phyloP scores from a whole-genome alignment of 2,888 invertebrate species.

The Chironomus tentans region DNA sequence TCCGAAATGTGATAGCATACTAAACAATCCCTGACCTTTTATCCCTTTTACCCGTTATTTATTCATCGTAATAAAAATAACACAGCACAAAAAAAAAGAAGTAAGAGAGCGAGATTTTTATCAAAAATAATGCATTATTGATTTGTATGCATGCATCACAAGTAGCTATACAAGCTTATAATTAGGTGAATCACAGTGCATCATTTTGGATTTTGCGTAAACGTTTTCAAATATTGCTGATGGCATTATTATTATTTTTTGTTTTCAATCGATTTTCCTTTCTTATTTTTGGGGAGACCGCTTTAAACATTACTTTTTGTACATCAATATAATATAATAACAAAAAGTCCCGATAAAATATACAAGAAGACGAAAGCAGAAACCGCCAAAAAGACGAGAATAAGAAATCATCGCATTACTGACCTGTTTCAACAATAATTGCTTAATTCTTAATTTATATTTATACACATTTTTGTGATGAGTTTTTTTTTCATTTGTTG shows the following conservation, averaged over 20 bases:
- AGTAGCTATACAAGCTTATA: not conserved
- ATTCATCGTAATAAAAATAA: no score
- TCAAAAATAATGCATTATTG: not conserved
- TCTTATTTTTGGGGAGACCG: no score
- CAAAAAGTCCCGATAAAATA: conserved; percentile 15
- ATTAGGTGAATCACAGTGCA: conserved; percentile 14
- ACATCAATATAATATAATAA: not conserved
- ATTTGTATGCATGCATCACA: not conserved
- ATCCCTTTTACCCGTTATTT: not conserved
- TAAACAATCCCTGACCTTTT: not conserved
- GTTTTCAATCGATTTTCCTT: not conserved
- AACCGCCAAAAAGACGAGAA: conserved; percentile 24
- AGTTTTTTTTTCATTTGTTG: not conserved
- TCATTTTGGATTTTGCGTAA: conserved; percentile 26
- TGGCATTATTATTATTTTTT: not conserved
- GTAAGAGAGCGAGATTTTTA: not conserved
- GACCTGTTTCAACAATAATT: conserved; percentile 27
- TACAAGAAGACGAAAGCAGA: conserved; percentile 10
- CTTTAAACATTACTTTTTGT: not conserved
- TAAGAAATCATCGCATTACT: conserved; percentile 26
- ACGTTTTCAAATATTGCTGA: not conserved
- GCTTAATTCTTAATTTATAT: conserved; percentile 27
- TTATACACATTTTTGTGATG: conserved; percentile 24
- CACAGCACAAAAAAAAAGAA: not conserved
- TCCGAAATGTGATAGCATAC: no score